phyloP scores from a whole-genome alignment of 2,888 invertebrate genomes.

The Altica lythri region DNA sequence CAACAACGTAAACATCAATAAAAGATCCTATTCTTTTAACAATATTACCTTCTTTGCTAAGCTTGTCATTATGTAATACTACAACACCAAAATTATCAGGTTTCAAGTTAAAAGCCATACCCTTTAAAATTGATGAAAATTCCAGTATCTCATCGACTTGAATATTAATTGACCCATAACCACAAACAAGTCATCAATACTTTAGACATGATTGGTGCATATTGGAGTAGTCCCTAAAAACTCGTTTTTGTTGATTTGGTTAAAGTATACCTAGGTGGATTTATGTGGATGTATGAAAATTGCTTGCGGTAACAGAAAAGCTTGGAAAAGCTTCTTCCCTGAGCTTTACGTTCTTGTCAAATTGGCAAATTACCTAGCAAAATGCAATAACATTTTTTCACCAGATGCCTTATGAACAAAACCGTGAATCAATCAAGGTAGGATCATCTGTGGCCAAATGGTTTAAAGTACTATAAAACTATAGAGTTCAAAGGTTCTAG shows the following conservation, averaged over 20 bases:
- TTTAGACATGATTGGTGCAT: conserved; percentile 92
- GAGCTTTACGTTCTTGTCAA: conserved; percentile 78
- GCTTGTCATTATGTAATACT: conserved; percentile 99
- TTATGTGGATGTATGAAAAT: conserved; percentile 78
- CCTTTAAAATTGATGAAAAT: conserved; percentile 92
- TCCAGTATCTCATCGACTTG: conserved; percentile 99
- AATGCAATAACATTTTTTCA: conserved; percentile 84
- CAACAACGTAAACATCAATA: conserved; percentile 98
- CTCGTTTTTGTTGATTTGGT: conserved; percentile 96
- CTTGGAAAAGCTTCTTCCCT: conserved; percentile 76
- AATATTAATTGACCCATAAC: conserved; percentile 98
- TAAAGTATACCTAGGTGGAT: conserved; percentile 91
- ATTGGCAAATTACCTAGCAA: conserved; percentile 86
- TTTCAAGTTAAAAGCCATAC: conserved; percentile 99
- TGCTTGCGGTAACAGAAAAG: conserved; percentile 74
- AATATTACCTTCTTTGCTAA: conserved; percentile 98
- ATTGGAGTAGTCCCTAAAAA: conserved; percentile 93
- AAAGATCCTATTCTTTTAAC: conserved; percentile 99
- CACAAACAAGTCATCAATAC: conserved; percentile 99
- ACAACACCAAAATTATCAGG: conserved; percentile 99
- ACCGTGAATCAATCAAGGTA: too few relatives aligned
- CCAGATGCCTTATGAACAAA: conserved; percentile 44
- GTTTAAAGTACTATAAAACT: too few relatives aligned
- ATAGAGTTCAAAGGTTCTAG: too few relatives aligned
- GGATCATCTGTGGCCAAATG: too few relatives aligned